phyloP scores from a whole-genome alignment of 2,797 vertebrate species.

The Rousettus madagascariensis region DNA sequence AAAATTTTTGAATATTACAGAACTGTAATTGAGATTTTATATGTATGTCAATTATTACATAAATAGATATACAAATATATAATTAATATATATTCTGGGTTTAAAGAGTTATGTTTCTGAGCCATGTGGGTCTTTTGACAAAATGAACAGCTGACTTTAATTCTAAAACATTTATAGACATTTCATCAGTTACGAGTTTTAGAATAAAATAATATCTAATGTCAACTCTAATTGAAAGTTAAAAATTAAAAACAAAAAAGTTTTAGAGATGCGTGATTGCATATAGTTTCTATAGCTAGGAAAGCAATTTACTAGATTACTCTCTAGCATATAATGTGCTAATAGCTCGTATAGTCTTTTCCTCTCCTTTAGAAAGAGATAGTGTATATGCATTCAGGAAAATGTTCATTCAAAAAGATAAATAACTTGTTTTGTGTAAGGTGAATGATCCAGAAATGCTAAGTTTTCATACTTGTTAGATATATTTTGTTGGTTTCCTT shows the following conservation, averaged over 20 bases:
- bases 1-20: background rate
- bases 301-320: background rate
- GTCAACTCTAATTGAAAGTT: no score
- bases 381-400: background rate
- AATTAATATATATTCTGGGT: background rate
- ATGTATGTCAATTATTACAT: background rate
- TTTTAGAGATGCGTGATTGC: background rate
- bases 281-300: background rate
- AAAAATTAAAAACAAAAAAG: no score
- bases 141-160: background rate
- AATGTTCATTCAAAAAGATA: background rate
- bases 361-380: background rate
- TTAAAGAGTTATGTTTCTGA: background rate
- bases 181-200: background rate
- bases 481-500: background rate
- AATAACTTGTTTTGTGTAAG: background rate
- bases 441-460: background rate
- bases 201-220: background rate
- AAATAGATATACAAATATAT: background rate
- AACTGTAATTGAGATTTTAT: background rate
- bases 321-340: background rate
- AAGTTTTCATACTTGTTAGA: background rate
- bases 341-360: background rate
- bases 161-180: background rate
- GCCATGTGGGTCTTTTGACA: background rate